Percentiles rank a stretch among this genome's conserved stretches.
Conservation (phyloP, 1,140 invertebrate genomes). For the Philaenus spumarius region DNA sequence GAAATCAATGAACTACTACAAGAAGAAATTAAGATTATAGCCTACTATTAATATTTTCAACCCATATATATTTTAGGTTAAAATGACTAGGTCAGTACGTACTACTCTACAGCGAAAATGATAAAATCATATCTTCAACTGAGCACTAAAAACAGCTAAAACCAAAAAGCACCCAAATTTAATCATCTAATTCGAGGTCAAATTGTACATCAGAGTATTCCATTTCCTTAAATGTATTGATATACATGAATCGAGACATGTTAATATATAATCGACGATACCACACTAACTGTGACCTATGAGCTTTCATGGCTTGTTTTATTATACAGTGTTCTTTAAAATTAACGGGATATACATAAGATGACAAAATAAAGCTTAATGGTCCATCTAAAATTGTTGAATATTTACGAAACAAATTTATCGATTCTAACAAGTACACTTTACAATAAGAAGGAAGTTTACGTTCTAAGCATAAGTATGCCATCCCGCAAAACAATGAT, state of each 20-base stretch:
- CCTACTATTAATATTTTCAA: too few species aligned
- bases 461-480: slow-evolving; percentile 64
- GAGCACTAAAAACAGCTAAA: too few species aligned
- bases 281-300: slow-evolving; percentile 88
- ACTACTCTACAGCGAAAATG: too few species aligned
- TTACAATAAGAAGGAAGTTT: slow-evolving; percentile 68
- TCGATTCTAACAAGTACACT: slow-evolving; percentile 73
- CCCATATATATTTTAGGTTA: too few species aligned
- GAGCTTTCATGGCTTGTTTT: slow-evolving; percentile 69
- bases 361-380: slow-evolving; percentile 64
- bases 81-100: too few species aligned
- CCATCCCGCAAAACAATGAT: slow-evolving; percentile 70
- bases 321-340: slow-evolving; percentile 39
- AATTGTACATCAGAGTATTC: slow-evolving; percentile 32
- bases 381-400: slow-evolving; percentile 74
- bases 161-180: too few species aligned
- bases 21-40: too few species aligned
- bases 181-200: too few species aligned
- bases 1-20: too few species aligned
- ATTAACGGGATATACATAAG: slow-evolving; percentile 59
- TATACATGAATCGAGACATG: slow-evolving; percentile 85
- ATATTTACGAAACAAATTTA: slow-evolving; percentile 84
- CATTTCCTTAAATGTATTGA: slow-evolving; percentile 75
- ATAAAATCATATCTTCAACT: too few species aligned
- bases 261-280: slow-evolving; percentile 82